Base-by-base conservation (phyloP, 2,113 vertebrate species). In the Urocolius indicus region DNA sequence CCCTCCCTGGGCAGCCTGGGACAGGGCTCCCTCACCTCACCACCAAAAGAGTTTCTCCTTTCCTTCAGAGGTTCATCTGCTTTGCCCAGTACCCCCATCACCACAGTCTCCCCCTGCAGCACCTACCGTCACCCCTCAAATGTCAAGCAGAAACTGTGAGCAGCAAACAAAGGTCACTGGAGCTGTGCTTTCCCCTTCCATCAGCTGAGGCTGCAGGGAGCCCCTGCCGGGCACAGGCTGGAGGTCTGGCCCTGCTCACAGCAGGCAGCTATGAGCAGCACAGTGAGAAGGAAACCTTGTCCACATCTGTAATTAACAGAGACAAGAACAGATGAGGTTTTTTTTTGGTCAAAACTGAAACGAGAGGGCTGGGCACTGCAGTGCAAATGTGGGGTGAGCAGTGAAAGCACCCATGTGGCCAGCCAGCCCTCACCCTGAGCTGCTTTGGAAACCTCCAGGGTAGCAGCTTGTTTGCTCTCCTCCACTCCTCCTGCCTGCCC, bases 241-340 rank as follows among this genome's bases (percentile, higher is more conserved):
- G 66, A 77, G 55, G 22, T 41, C 48, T 38, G 69, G 9, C 89
- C 63, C 73, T 27, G 80, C 76, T 67, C 57, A 1, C 0, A 2
- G 63, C 46, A 49, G 46, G 46, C 84, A 77, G 51, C 0, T 0
- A 23, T 4, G 41, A 54, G 0, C 8, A 92, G 51, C 0, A 0
- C 14, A 41, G 1, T 23, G 38, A 72, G 61, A 62, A 63, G 29
- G 22, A 76, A 71, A 55, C 26, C 9, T 62, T 67, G 55, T 20
- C 27, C 9, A 4, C 26, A 6, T 51, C 45, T 66, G 18, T 34
- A 71, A n/a, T 16, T 46, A 38, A 69, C 11, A 0, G 0, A 71
- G 32, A 78, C 1, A 4, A 59, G 45, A 65, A 68, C 16, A 63
- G 27, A 34, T 78, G 3, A 17, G 1, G n/a, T n/a, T n/a, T n/a